Evolutionary conservation across 2,113 vertebrate genomes (phyloP).

Genomic region (Labeo rohita): DNA sequence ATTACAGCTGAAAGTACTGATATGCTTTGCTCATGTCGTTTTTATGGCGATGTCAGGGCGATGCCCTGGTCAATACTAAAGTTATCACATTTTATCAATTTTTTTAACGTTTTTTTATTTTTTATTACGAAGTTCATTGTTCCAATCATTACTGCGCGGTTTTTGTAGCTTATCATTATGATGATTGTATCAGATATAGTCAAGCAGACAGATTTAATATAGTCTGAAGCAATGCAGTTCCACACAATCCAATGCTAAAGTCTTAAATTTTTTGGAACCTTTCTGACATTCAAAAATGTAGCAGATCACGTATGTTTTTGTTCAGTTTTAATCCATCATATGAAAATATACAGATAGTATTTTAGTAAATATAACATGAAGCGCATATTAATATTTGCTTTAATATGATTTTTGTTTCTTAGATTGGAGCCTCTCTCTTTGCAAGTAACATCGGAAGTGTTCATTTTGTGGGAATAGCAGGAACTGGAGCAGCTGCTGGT

Average conservation of each 20-base stretch:
- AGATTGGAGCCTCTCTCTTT: conserved; percentile 96
- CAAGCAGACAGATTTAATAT: conserved; percentile 26
- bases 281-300: no score
- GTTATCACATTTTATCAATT: neutral
- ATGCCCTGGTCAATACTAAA: neutral
- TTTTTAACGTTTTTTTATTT: neutral
- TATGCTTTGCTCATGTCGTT: neutral
- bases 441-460: conserved; percentile 96
- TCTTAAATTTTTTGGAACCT: no score
- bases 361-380: neutral
- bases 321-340: no score
- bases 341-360: neutral
- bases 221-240: neutral
- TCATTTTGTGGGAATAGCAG: conserved; percentile 93
- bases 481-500: conserved; percentile 84
- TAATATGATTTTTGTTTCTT: conserved; percentile 10
- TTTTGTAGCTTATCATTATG: conserved; percentile 18
- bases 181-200: conserved; percentile 28
- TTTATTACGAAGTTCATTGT: conserved; percentile 18
- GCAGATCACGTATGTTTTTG: no score
- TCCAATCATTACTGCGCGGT: neutral
- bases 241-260: neutral
- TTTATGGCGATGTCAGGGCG: conserved; percentile 41
- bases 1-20: conserved; percentile 1
- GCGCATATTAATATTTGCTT: neutral